Evolutionary conservation across 1,140 invertebrate genomes (phyloP).

Genomic region (Ericerus pela): DNA sequence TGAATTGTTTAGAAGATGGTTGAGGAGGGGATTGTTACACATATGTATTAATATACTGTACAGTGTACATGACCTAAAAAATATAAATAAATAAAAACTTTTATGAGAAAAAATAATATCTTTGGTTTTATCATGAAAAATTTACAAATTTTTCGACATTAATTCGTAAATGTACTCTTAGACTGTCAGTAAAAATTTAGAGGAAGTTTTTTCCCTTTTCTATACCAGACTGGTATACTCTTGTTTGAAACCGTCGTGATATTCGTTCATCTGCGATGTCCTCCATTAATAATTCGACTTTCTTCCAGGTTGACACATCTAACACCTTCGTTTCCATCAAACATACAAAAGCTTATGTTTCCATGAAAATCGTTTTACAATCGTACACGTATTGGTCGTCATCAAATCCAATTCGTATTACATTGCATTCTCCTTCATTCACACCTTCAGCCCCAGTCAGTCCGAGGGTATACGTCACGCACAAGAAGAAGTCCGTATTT

Average conservation of each 20-base stretch:
- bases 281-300: neutral
- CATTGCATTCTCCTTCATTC: conserved; percentile 48
- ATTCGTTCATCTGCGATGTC: neutral
- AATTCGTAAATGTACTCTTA: neutral
- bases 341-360: conserved; percentile 45
- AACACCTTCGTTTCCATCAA: conserved; percentile 30
- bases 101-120: too few relatives aligned
- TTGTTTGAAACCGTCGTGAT: too few relatives aligned
- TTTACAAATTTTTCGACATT: too few relatives aligned
- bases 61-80: too few relatives aligned
- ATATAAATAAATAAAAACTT: too few relatives aligned
- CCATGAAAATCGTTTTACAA: conserved; percentile 51
- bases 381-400: conserved; percentile 73
- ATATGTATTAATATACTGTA: too few relatives aligned
- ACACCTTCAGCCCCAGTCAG: conserved; percentile 52
- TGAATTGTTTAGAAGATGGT: too few relatives aligned
- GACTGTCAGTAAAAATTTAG: neutral
- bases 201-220: neutral
- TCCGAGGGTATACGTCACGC: conserved; percentile 49
- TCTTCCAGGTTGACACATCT: conserved; percentile 23
- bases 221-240: neutral
- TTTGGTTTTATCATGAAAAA: too few relatives aligned
- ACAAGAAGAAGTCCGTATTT: conserved; percentile 24
- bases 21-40: too few relatives aligned
- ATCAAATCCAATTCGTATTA: conserved; percentile 40